Conservation (phyloP, 2,113 vertebrate species). For the Xenopus borealis region DNA sequence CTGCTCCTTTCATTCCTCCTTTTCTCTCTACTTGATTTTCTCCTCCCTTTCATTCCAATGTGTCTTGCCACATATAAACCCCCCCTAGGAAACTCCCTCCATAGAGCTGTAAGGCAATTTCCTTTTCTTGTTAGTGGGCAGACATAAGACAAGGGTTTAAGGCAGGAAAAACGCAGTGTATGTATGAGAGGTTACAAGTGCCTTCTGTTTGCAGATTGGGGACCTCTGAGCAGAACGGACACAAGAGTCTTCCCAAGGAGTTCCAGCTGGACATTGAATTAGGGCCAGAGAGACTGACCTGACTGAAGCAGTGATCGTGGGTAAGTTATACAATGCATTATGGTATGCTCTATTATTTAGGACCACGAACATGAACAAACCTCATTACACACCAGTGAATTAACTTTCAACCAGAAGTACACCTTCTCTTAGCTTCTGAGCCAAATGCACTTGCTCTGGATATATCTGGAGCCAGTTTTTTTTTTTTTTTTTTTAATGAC, state of each 20-base stretch:
- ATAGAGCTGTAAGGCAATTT: neutral
- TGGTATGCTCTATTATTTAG: neutral
- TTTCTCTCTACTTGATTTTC: too few species aligned
- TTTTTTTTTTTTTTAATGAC: too few species aligned
- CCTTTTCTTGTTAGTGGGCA: neutral
- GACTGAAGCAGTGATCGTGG: slow-evolving; percentile 79
- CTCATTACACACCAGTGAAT: too few species aligned
- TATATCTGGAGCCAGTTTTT: too few species aligned
- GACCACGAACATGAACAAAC: too few species aligned
- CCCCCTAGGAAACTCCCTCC: too few species aligned
- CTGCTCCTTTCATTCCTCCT: too few species aligned
- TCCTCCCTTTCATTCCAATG: too few species aligned
- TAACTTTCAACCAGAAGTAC: too few species aligned
- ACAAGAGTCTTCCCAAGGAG: neutral
- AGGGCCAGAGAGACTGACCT: slow-evolving; percentile 70
- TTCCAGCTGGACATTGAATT: slow-evolving; percentile 73
- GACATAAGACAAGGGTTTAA: neutral
- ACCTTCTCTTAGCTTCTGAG: too few species aligned
- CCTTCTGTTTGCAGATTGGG: neutral
- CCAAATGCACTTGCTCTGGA: too few species aligned
- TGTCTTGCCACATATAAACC: too few species aligned
- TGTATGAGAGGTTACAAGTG: neutral
- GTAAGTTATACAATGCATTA: slow-evolving; percentile 60
- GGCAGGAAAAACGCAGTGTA: neutral
- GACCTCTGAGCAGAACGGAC: neutral